Conservation (phyloP, 1,140 invertebrate genomes). For the Eumaeus atala region DNA sequence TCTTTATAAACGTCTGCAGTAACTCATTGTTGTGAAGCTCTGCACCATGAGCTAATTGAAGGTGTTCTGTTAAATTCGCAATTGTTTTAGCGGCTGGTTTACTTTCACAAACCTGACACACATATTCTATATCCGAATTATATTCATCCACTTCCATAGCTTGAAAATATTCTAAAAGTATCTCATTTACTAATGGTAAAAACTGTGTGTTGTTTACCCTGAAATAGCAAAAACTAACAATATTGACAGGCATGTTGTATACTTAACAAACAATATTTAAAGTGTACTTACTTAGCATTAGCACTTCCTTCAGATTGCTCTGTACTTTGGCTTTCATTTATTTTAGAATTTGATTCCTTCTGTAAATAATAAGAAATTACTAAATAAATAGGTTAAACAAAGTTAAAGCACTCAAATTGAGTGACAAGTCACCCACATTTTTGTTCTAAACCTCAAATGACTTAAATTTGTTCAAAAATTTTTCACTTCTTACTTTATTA, state of each 20-base stretch:
- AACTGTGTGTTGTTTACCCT: slow-evolving; percentile 25
- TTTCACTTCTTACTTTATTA: too few species aligned
- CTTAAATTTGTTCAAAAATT: too few species aligned
- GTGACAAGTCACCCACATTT: too few species aligned
- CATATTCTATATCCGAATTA: slow-evolving; percentile 35
- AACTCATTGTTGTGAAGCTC: slow-evolving; percentile 16
- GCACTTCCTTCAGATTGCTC: neutral
- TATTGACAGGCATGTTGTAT: neutral
- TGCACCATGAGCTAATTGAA: slow-evolving; percentile 26
- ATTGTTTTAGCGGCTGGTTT: slow-evolving; percentile 20
- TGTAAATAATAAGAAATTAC: neutral
- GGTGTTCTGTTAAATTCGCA: slow-evolving; percentile 34
- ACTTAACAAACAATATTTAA: too few species aligned
- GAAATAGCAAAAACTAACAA: slow-evolving; percentile 23
- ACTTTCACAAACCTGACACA: slow-evolving; percentile 44
- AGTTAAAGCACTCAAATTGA: too few species aligned
- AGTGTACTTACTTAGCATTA: neutral
- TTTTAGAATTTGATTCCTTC: too few species aligned
- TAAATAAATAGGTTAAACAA: neutral
- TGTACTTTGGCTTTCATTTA: neutral
- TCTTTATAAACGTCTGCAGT: slow-evolving; percentile 39
- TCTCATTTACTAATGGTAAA: slow-evolving; percentile 32
- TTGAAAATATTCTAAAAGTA: slow-evolving; percentile 35
- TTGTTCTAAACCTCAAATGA: too few species aligned
- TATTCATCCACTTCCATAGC: slow-evolving; percentile 31